These are phyloP conservation scores for Macaria liturata DNA, from an alignment of 2,888 invertebrate genomes.

Conservation along the genomic window DNA sequence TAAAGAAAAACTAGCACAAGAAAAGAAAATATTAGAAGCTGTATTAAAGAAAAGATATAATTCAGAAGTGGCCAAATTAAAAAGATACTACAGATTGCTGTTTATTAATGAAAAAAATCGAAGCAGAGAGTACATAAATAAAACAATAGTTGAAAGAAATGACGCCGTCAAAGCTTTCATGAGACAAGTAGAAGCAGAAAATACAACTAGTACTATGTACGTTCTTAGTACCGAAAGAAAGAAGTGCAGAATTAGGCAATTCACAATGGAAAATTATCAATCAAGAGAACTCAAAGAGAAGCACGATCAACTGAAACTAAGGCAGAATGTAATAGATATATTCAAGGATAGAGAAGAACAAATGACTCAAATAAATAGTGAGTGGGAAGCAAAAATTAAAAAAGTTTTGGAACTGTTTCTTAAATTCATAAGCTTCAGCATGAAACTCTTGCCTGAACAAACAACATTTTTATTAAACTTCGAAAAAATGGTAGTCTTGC, in stretches of 20 bases:
- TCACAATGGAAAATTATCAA: conserved; percentile 61
- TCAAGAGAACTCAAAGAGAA: conserved; percentile 55
- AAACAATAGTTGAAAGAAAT: conserved; percentile 59
- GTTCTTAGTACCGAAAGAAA: conserved; percentile 71
- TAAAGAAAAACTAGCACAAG: conserved; percentile 52
- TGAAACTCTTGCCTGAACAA: conserved; percentile 73
- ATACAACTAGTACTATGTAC: conserved; percentile 69
- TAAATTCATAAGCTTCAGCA: conserved; percentile 69
- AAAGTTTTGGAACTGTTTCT: conserved; percentile 68
- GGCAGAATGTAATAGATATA: conserved; percentile 47
- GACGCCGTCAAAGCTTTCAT: conserved; percentile 64
- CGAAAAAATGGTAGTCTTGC: conserved; percentile 70
- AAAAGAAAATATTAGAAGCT: conserved; percentile 51
- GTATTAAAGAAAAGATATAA: conserved; percentile 50
- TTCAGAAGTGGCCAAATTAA: conserved; percentile 59
- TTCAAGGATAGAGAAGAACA: conserved; percentile 49
- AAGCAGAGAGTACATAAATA: conserved; percentile 53
- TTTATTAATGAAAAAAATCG: conserved; percentile 57
- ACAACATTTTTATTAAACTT: conserved; percentile 68
- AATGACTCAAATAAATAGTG: conserved; percentile 57
- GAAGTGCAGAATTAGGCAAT: conserved; percentile 68
- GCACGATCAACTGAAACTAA: conserved; percentile 55
- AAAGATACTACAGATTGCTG: conserved; percentile 63
- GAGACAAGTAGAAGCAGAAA: conserved; percentile 61
- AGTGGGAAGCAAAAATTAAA: conserved; percentile 68